Conservation (phyloP, 1,140 invertebrate species). For the Bombus turneri region DNA sequence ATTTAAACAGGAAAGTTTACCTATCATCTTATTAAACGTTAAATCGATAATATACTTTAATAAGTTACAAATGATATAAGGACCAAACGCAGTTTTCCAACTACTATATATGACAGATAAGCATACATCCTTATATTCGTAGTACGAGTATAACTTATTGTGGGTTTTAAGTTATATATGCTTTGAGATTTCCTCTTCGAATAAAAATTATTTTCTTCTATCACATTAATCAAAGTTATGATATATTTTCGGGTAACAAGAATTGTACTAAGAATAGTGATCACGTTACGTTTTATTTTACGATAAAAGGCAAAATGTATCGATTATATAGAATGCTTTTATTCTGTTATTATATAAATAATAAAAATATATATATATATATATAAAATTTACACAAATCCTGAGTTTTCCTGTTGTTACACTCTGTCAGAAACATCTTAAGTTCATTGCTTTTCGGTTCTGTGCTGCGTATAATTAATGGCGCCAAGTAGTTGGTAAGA, state of each 20-base stretch:
- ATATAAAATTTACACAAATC: constrained; percentile 5
- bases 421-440: not conserved
- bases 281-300: constrained; percentile 27
- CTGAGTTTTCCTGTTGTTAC: not conserved
- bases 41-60: not conserved
- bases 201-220: constrained; percentile 23
- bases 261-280: constrained; percentile 7
- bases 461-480: not conserved
- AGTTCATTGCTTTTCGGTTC: not conserved
- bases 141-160: not conserved
- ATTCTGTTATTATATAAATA: constrained; percentile 50
- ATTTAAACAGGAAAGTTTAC: not conserved
- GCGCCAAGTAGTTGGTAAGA: not conserved
- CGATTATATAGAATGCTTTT: constrained; percentile 24
- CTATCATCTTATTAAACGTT: not conserved
- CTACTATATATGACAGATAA: not conserved
- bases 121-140: constrained; percentile 13
- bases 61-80: constrained; percentile 43
- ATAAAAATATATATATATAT: constrained; percentile 6
- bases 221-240: constrained; percentile 17
- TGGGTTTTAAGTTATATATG: not conserved
- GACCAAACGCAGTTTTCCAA: constrained; percentile 43
- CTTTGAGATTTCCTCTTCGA: not conserved
- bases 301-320: constrained; percentile 12
- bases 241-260: constrained; percentile 24